Evolutionary conservation across 2,113 vertebrate species (phyloP).

Genomic region (Zosterops lateralis): DNA sequence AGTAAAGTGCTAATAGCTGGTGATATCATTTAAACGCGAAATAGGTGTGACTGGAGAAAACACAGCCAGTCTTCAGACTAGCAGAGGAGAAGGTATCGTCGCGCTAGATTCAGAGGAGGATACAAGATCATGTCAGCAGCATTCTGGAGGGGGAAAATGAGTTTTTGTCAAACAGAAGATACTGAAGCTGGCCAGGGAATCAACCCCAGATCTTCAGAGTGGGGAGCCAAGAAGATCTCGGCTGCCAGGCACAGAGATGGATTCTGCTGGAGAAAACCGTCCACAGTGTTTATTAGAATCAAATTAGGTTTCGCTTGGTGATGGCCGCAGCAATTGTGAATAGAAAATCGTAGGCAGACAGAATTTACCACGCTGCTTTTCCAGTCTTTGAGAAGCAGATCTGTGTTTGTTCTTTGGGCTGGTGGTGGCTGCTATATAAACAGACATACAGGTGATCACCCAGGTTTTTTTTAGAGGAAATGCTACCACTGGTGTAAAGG

Average conservation of each 20-base stretch:
- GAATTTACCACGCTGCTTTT: neutral
- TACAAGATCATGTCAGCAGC: neutral
- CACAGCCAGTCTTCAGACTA: no score
- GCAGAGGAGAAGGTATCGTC: neutral
- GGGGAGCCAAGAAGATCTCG: no score
- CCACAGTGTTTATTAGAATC: fast-evolving
- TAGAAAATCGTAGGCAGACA: fast-evolving
- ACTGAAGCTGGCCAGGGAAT: neutral
- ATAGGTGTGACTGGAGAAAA: neutral
- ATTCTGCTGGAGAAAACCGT: neutral
- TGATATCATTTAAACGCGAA: no score
- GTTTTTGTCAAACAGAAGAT: neutral
- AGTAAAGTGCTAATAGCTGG: fast-evolving
- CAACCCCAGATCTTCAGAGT: neutral
- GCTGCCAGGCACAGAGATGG: no score
- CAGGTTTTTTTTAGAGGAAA: neutral
- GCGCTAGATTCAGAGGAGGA: fast-evolving
- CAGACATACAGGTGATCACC: fast-evolving
- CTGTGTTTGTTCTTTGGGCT: neutral
- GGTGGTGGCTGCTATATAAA: neutral
- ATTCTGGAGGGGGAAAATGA: fast-evolving
- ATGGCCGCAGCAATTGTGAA: neutral
- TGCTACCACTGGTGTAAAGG: neutral
- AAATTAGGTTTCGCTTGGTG: neutral
- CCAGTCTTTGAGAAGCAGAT: neutral